Conservation (phyloP, 2,113 vertebrate species). For the Heterotilapia buettikoferi region DNA sequence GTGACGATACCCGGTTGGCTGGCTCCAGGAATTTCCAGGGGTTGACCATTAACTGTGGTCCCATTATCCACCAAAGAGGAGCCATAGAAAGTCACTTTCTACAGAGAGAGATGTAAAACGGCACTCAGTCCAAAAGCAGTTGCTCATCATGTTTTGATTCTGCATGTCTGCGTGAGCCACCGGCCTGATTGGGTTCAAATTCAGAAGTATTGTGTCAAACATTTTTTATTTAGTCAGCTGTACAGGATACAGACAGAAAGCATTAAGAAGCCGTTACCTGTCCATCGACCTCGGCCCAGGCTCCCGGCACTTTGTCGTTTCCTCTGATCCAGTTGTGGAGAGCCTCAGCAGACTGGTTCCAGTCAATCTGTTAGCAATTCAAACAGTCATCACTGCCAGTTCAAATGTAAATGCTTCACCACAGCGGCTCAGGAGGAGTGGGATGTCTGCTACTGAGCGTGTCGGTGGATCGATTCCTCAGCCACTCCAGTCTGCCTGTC, state of each 20-base stretch:
- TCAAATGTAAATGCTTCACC: not conserved
- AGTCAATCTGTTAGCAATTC: slow-evolving; percentile 74
- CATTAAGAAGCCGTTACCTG: slow-evolving; percentile 63
- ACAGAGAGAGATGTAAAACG: not conserved
- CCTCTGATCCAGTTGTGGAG: slow-evolving; percentile 89
- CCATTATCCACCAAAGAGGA: slow-evolving; percentile 67
- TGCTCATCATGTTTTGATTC: not conserved
- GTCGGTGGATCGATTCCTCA: not conserved
- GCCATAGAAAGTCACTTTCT: slow-evolving; percentile 83
- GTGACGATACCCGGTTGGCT: slow-evolving; percentile 71
- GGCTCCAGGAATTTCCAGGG: slow-evolving; percentile 75
- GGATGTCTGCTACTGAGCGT: accelerated
- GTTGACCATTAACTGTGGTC: slow-evolving; percentile 59
- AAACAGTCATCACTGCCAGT: not conserved
- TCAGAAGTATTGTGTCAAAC: not conserved
- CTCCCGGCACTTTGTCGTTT: slow-evolving; percentile 84
- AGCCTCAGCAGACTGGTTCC: slow-evolving; percentile 80
- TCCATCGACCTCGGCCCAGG: slow-evolving; percentile 81
- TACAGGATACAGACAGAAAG: not conserved
- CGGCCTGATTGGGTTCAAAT: not conserved
- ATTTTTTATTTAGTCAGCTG: accelerated
- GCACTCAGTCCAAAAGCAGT: not conserved
- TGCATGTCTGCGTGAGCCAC: not conserved
- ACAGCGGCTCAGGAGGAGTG: not conserved
- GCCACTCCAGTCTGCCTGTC: not conserved